Evolutionary conservation across 2,797 vertebrate species (phyloP), one percentile per base, ranked within the genome.

Genomic region (Clarias laeviceps): DNA sequence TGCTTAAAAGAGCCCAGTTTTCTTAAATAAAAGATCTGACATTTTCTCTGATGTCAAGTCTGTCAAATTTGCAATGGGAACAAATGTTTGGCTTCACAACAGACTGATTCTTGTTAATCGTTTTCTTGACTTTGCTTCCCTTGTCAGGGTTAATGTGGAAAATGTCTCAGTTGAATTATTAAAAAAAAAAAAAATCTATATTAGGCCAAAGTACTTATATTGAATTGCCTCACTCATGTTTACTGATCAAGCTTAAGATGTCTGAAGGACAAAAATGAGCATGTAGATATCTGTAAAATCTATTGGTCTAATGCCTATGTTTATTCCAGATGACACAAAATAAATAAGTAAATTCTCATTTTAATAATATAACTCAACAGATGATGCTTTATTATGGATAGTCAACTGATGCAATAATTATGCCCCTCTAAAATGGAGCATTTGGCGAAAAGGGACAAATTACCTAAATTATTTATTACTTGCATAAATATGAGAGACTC

Each of bases 401-500:
- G 74, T 37, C 56, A 61, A 34, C 11, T 80, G 65, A 65, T 64
- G 37, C 24, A 65, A 80, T 65, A 65, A 65, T 80, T 80, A 65
- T 27, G 15, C 29, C 24, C 6, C 34, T 2, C 24, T 18, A 32
- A 80, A 79, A 45, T 65, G 61, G 37, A 80, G 32, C 61, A 80
- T 64, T 61, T 45, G 61, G 34, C 2, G 9, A 50, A 15, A 65
- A 65, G 61, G 34, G 59, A 64, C 24, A 27, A 80, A 80, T 80
- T 45, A 64, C n/a, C 1, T 27, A 40, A 45, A 80, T 24, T 3
- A n/a, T 78, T 24, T 5, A 61, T 78, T 78, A 24, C 20, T 32
- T 37, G 27, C 29, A 78, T 61, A 78, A 34, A 78, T 57, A 32
- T 29, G 27, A 57, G n/a, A 57, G 22, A 32, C 56, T 34, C 20